Percentiles rank a stretch among this genome's conserved stretches.
These are phyloP conservation scores for Crocodylus rhombifer DNA, from an alignment of 2,797 vertebrate species.

Conservation along the genomic window DNA sequence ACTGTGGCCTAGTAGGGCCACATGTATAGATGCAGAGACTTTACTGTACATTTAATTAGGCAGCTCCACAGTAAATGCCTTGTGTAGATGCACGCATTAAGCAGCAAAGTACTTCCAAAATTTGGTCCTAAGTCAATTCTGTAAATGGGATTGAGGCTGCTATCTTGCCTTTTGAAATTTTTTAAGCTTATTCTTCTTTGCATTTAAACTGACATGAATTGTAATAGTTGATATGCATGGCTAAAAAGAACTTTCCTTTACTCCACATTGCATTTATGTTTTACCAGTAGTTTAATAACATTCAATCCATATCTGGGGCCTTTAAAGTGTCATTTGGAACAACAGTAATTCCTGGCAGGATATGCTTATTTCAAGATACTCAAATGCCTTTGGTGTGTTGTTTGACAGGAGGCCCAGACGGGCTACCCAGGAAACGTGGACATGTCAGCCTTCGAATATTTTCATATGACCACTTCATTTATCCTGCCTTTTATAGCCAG, in stretches of 20 bases:
- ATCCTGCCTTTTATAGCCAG: not conserved
- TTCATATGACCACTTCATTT: not conserved
- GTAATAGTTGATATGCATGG: not conserved
- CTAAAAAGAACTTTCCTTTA: not conserved
- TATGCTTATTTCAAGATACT: not conserved
- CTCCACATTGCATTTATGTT: not conserved
- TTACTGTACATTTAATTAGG: too few species aligned
- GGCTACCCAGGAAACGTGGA: not conserved
- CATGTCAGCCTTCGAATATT: not conserved
- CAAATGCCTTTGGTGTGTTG: not conserved
- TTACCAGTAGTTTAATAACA: not conserved
- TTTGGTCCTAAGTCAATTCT: too few species aligned
- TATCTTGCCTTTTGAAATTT: not conserved
- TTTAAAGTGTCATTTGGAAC: not conserved
- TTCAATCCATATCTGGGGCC: not conserved
- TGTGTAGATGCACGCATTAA: too few species aligned
- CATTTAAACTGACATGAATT: not conserved
- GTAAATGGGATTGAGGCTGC: too few species aligned
- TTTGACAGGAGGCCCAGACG: not conserved
- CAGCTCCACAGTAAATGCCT: too few species aligned
- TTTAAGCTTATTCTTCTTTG: not conserved
- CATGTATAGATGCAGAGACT: too few species aligned
- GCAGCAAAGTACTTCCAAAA: too few species aligned
- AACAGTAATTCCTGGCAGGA: not conserved
- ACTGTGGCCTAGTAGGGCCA: too few species aligned